Evolutionary conservation across 1,140 invertebrate genomes (phyloP).

Genomic region (Cotesia chilonis): DNA sequence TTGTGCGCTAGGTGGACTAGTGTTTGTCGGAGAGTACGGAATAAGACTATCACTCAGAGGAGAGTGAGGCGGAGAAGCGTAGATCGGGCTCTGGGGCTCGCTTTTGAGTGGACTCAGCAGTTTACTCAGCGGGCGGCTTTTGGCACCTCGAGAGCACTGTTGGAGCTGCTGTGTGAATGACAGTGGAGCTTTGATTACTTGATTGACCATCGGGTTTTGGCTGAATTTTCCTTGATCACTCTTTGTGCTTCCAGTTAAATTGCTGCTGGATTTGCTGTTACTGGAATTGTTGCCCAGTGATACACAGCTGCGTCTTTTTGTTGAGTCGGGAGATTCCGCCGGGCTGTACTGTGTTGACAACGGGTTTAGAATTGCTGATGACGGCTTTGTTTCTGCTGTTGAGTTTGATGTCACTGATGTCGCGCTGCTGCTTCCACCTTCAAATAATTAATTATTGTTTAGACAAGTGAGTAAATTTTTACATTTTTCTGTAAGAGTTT

Average conservation of each 20-base stretch:
- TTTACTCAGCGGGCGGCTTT: conserved; percentile 70
- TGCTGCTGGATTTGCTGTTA: conserved; percentile 77
- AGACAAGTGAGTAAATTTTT: neutral
- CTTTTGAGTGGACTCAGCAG: conserved; percentile 77
- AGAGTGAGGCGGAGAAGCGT: conserved; percentile 83
- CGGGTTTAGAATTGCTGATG: conserved; percentile 70
- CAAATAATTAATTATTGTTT: conserved; percentile 41
- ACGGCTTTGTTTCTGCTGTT: conserved; percentile 76
- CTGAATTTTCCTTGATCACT: conserved; percentile 69
- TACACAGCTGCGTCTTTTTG: conserved; percentile 75
- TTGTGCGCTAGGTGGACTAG: conserved; percentile 61
- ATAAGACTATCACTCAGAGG: conserved; percentile 76
- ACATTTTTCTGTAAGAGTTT: neutral
- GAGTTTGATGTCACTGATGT: conserved; percentile 72
- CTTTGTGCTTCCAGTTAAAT: conserved; percentile 74
- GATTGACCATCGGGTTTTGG: conserved; percentile 62
- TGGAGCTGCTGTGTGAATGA: conserved; percentile 83
- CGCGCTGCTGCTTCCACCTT: conserved; percentile 68
- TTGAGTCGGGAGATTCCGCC: conserved; percentile 73
- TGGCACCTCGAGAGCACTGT: conserved; percentile 69
- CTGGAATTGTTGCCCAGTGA: conserved; percentile 76
- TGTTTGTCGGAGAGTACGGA: conserved; percentile 63
- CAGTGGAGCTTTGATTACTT: conserved; percentile 65
- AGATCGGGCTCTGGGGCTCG: conserved; percentile 82
- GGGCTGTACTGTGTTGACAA: conserved; percentile 64